These are phyloP conservation scores for Gibbula magus DNA, from an alignment of 2,888 invertebrate species.

Conservation along the genomic window DNA sequence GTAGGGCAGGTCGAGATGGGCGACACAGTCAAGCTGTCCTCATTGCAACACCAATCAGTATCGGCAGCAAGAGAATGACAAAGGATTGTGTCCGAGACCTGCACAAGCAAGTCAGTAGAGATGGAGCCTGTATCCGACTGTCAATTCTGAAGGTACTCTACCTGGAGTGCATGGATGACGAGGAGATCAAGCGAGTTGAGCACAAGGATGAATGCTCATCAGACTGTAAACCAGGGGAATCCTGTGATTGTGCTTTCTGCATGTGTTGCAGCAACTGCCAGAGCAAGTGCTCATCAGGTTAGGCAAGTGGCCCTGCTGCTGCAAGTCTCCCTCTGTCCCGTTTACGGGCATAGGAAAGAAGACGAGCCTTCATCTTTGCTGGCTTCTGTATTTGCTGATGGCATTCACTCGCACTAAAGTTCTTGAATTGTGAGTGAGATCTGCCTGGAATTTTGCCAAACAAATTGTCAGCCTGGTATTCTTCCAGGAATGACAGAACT, in stretches of 20 bases:
- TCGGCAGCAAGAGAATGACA: not conserved
- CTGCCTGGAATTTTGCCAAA: too few species aligned
- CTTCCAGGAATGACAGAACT: too few species aligned
- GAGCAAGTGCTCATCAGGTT: not conserved
- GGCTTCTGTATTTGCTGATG: too few species aligned
- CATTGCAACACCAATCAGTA: not conserved
- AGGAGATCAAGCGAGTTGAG: not conserved
- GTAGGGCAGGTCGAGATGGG: not conserved
- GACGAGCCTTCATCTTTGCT: too few species aligned
- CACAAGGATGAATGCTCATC: not conserved
- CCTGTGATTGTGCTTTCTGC: not conserved
- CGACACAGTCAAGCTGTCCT: not conserved
- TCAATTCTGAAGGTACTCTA: not conserved
- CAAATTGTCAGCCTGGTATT: too few species aligned
- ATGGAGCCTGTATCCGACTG: not conserved
- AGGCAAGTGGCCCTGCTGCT: not conserved
- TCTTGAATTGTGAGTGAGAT: too few species aligned
- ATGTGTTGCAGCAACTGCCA: not conserved
- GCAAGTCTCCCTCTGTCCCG: not conserved
- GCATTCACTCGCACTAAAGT: too few species aligned
- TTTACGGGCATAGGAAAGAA: too few species aligned
- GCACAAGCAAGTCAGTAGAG: not conserved
- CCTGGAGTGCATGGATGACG: not conserved
- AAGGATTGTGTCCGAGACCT: not conserved
- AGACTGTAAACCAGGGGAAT: not conserved